Base-by-base conservation (phyloP, 1,140 invertebrate genomes). In the Calosoma granatense region DNA sequence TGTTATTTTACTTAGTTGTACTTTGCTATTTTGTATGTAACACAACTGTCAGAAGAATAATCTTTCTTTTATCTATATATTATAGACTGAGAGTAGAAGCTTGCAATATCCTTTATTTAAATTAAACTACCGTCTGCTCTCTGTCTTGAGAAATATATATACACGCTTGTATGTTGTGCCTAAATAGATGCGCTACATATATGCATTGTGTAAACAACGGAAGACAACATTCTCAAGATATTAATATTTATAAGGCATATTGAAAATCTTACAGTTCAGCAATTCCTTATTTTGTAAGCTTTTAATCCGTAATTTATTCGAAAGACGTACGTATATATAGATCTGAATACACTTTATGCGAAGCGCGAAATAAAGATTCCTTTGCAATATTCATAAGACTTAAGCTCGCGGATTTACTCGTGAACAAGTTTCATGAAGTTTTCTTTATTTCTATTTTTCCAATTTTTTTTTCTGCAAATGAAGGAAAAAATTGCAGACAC, bases 301-400 rank as follows among this genome's bases (percentile, higher is more conserved):
- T 58, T 9, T 55, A n/a, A 54, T 51, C 23, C 12, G 2, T 64
- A 41, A 20, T 59, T 55, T 14, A 39, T 53, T 54, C 58, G 21
- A 26, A 15, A 39, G 51, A 22, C 22, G 20, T 39, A 22, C 52
- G 47, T 30, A 52, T 52, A n/a, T 57, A 39, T 53, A 57, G 23
- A 52, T 52, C 2, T 57, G 20, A 36, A 54, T 53, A 57, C 36
- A 57, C 47, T n/a, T n/a, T n/a, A 51, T 51, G 22, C 12, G n/a
- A 36, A n/a, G n/a, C 26, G n/a, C 6, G 3, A 17, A 47, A 47
- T 9, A 47, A 3, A 47, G 9, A 47, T 47, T 47, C 41, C 17
- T 17, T 47, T 6, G 41, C 15, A 47, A 47, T 47, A 47, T 47
- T 47, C 41, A 47, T 47, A 47, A 47, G 41, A 47, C 41, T 47